Percentiles rank a stretch among this genome's conserved stretches.
These are phyloP conservation scores for Lydus trimaculatus DNA, from an alignment of 2,888 invertebrate genomes.

Conservation along the genomic window DNA sequence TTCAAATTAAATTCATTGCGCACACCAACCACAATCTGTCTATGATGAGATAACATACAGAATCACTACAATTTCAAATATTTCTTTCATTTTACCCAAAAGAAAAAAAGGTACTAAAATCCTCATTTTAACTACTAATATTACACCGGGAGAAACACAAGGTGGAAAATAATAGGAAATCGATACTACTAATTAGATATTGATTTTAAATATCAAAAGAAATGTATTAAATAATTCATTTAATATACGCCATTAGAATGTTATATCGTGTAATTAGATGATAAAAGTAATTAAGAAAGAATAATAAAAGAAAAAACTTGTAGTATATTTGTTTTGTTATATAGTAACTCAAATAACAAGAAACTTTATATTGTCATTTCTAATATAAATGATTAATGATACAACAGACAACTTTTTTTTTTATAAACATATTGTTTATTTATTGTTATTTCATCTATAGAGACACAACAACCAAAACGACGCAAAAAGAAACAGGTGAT, in stretches of 20 bases:
- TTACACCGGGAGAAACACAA: not conserved
- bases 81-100: too few relatives aligned
- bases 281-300: not conserved
- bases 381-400: not conserved
- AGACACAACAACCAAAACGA: not conserved
- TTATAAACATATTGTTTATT: not conserved
- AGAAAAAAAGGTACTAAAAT: too few relatives aligned
- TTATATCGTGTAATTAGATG: not conserved
- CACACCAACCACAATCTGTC: not conserved
- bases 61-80: not conserved
- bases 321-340: not conserved
- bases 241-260: not conserved
- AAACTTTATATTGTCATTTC: not conserved
- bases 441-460: not conserved
- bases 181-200: not conserved
- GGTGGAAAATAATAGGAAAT: not conserved
- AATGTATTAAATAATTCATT: not conserved
- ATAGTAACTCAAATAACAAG: not conserved
- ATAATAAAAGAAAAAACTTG: not conserved
- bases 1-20: slow-evolving; percentile 11
- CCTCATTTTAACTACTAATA: not conserved
- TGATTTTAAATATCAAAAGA: not conserved
- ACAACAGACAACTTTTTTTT: not conserved
- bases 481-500: too few relatives aligned
- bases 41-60: not conserved